These are phyloP conservation scores for Ceratina japonica DNA, from an alignment of 1,140 invertebrate genomes.

Conservation along the genomic window DNA sequence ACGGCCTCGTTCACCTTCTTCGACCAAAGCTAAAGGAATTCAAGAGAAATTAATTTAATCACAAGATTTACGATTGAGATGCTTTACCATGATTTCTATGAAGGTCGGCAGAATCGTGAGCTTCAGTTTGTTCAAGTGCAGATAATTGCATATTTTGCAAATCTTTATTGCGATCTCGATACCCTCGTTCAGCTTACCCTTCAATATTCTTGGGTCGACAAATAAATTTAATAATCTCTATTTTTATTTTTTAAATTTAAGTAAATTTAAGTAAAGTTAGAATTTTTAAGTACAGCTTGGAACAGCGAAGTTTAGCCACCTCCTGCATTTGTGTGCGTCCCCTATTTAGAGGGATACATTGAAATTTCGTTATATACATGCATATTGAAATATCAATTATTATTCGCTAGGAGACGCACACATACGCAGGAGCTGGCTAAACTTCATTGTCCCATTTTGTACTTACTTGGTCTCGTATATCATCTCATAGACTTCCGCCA, in stretches of 20 bases:
- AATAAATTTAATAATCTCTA: too few relatives aligned
- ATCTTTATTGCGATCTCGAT: constrained; percentile 53
- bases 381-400: too few relatives aligned
- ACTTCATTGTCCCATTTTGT: too few relatives aligned
- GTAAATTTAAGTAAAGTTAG: too few relatives aligned
- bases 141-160: constrained; percentile 41
- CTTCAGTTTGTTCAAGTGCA: constrained; percentile 45
- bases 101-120: constrained; percentile 56
- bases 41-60: not conserved
- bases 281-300: too few relatives aligned
- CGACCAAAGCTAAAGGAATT: constrained; percentile 54
- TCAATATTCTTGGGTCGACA: constrained; percentile 45
- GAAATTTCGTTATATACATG: too few relatives aligned
- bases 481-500: constrained; percentile 47
- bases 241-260: too few relatives aligned
- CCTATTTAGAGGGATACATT: too few relatives aligned
- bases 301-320: too few relatives aligned
- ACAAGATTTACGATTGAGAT: not conserved
- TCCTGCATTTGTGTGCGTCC: too few relatives aligned
- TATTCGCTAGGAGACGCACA: too few relatives aligned
- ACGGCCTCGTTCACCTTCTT: constrained; percentile 58
- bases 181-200: constrained; percentile 52
- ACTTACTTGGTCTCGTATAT: constrained; percentile 65
- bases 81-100: constrained; percentile 59
- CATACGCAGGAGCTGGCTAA: too few relatives aligned